Evolutionary conservation across 2,797 vertebrate genomes (phyloP).

Genomic region (Parotocinclus haroldoi): DNA sequence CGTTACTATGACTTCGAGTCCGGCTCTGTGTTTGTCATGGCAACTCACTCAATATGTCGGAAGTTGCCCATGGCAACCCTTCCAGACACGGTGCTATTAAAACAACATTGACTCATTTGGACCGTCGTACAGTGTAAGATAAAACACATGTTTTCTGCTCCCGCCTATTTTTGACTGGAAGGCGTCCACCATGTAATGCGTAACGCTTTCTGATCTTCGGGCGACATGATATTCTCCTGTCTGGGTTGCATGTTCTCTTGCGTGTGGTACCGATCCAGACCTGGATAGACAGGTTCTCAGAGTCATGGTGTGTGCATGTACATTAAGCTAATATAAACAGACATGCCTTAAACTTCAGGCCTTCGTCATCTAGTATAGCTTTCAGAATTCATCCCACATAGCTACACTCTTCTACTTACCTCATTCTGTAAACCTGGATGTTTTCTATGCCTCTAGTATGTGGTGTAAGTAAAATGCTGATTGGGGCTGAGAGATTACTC

Average conservation of each 20-base stretch:
- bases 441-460: slow-evolving; percentile 72
- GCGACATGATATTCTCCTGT: slow-evolving; percentile 16
- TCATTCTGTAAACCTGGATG: slow-evolving; percentile 63
- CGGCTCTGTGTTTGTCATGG: slow-evolving; percentile 72
- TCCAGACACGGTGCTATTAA: slow-evolving; percentile 60
- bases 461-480: slow-evolving; percentile 68
- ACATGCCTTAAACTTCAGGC: slow-evolving; percentile 36
- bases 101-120: slow-evolving; percentile 43
- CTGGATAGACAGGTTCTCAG: slow-evolving; percentile 1
- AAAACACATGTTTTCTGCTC: slow-evolving; percentile 16
- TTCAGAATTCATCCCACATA: slow-evolving; percentile 22
- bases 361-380: slow-evolving; percentile 33
- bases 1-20: slow-evolving; percentile 59
- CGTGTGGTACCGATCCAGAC: slow-evolving; percentile 13
- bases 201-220: slow-evolving; percentile 1
- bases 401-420: slow-evolving; percentile 53
- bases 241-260: slow-evolving; percentile 17
- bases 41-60: slow-evolving; percentile 58
- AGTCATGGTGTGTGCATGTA: slow-evolving; percentile 32
- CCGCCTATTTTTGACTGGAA: slow-evolving; percentile 20
- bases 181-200: slow-evolving; percentile 14
- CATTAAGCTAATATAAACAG: slow-evolving; percentile 30
- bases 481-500: slow-evolving; percentile 52
- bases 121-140: slow-evolving; percentile 18
- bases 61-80: slow-evolving; percentile 65